These are phyloP conservation scores for Meteorus colon DNA, from an alignment of 2,888 invertebrate genomes.

Conservation along the genomic window DNA sequence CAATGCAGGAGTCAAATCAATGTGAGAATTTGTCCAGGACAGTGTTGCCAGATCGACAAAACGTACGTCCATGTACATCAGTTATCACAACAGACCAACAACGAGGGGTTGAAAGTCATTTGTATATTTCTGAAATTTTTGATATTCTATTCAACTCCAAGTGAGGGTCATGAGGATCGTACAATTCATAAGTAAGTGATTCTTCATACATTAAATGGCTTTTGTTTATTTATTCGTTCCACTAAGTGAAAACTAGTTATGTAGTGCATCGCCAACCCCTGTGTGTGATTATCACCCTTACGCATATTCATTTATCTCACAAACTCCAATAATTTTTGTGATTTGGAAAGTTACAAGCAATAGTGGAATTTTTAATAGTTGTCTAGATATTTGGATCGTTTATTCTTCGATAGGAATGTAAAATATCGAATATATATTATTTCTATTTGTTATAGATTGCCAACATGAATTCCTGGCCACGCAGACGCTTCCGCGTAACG, in stretches of 20 bases:
- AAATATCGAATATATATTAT: neutral
- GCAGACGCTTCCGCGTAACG: constrained; percentile 65
- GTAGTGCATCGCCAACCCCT: neutral
- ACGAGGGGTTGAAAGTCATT: constrained; percentile 53
- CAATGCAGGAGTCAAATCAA: constrained; percentile 57
- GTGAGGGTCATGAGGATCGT: constrained; percentile 55
- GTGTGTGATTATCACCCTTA: neutral
- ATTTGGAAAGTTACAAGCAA: too few species aligned
- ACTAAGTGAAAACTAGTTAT: constrained; percentile 33
- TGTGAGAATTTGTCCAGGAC: constrained; percentile 48
- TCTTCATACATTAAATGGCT: neutral
- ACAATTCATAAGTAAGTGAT: constrained; percentile 50
- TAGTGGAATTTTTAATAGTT: too few species aligned
- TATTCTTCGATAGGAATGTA: neutral
- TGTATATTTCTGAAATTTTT: constrained; percentile 43
- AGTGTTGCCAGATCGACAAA: constrained; percentile 56
- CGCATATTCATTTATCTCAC: neutral
- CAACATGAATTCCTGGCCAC: constrained; percentile 65
- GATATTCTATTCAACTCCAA: constrained; percentile 22
- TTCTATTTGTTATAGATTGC: constrained; percentile 52
- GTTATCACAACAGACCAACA: constrained; percentile 47
- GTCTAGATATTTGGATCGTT: too few species aligned
- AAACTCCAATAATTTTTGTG: too few species aligned
- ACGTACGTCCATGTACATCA: constrained; percentile 45
- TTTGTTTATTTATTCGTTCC: constrained; percentile 13